Evolutionary conservation across 2,797 vertebrate species (phyloP).

Genomic region (Helostoma temminkii): DNA sequence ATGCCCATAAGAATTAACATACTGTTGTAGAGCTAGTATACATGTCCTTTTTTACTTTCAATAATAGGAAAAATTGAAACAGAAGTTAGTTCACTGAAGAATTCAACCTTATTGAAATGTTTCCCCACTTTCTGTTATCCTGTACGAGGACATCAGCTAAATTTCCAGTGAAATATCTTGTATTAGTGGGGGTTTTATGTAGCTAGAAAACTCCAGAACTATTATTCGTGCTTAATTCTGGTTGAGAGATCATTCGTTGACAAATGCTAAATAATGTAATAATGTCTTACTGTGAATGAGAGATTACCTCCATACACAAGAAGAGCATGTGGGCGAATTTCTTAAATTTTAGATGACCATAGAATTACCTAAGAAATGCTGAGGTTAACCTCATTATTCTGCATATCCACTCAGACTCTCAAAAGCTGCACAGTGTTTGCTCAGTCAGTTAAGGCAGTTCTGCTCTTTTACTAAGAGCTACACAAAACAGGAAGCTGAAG

Average conservation of each 20-base stretch:
- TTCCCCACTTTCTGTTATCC: too few species aligned
- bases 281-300: not conserved
- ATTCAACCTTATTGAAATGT: not conserved
- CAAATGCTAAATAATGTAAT: not conserved
- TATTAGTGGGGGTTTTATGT: too few species aligned
- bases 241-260: too few species aligned
- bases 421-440: slow-evolving; percentile 31
- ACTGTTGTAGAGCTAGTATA: too few species aligned
- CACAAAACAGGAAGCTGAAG: slow-evolving; percentile 15
- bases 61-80: not conserved
- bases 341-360: slow-evolving; percentile 20
- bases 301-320: not conserved
- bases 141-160: not conserved
- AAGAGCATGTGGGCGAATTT: slow-evolving; percentile 34
- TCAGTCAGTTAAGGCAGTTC: slow-evolving; percentile 29
- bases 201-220: too few species aligned
- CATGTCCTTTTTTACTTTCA: too few species aligned
- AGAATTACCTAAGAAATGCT: slow-evolving; percentile 53
- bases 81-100: not conserved
- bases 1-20: not conserved
- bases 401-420: slow-evolving; percentile 33
- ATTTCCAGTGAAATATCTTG: not conserved
- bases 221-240: too few species aligned
- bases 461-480: slow-evolving; percentile 28
- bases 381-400: slow-evolving; percentile 44